phyloP scores from a whole-genome alignment of 2,113 vertebrate genomes.

The Oreocharis arfaki region DNA sequence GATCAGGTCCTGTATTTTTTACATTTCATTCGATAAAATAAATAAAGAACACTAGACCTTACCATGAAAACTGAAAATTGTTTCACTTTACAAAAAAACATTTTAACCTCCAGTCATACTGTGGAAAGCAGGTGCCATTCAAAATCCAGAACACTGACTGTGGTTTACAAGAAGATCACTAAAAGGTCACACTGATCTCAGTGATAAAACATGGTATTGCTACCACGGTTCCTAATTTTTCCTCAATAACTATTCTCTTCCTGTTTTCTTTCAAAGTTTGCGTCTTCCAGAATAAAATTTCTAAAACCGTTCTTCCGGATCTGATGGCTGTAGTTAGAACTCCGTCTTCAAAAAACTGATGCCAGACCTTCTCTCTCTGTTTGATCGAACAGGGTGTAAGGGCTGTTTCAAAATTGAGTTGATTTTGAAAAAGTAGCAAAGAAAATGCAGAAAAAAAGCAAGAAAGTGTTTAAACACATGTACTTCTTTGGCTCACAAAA shows the following conservation, averaged over 20 bases:
- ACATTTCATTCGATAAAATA: neutral
- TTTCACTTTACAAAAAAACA: neutral
- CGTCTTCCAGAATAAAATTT: neutral
- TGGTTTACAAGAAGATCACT: neutral
- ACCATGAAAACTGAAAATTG: neutral
- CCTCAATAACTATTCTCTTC: neutral
- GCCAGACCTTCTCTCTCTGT: neutral
- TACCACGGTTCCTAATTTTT: neutral
- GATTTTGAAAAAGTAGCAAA: neutral
- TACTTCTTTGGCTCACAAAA: neutral
- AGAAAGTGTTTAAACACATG: neutral
- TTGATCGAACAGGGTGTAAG: neutral
- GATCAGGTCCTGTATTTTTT: neutral
- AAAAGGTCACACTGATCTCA: neutral
- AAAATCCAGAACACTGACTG: neutral
- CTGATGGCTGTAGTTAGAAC: neutral
- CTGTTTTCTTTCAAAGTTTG: neutral
- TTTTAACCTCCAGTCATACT: neutral
- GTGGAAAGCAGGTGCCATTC: neutral
- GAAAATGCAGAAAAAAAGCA: neutral
- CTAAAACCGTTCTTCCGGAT: neutral
- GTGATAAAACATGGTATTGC: neutral
- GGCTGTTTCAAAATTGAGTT: neutral
- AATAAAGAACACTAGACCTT: neutral
- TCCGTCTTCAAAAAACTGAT: neutral